Conservation (phyloP, 2,797 vertebrate species). For the Pseudochaenichthys georgianus region DNA sequence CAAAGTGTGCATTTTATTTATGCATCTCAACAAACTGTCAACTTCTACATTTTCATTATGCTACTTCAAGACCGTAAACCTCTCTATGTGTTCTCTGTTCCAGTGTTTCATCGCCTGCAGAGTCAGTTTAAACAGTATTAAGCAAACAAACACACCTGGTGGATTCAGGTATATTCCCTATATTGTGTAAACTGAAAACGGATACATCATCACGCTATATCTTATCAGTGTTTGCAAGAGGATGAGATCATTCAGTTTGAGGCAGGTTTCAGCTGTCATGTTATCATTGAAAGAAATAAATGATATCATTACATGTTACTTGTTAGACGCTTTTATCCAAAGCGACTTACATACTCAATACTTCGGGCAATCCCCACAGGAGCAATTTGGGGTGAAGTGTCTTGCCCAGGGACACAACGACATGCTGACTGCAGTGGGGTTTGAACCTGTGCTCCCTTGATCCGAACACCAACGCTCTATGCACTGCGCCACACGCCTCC, state of each 20-base stretch:
- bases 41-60: neutral
- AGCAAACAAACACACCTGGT: conserved; percentile 21
- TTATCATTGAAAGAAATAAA: neutral
- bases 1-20: neutral
- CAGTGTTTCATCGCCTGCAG: neutral
- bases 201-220: neutral
- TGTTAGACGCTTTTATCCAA: too few relatives aligned
- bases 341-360: too few relatives aligned
- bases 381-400: too few relatives aligned
- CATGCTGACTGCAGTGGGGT: too few relatives aligned
- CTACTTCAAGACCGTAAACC: neutral
- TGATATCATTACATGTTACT: neutral
- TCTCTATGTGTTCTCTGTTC: neutral
- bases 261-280: conserved; percentile 7
- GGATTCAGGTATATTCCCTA: neutral
- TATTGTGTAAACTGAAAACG: neutral
- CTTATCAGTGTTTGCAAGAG: neutral
- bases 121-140: conserved; percentile 6
- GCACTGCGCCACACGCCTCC: too few relatives aligned
- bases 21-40: neutral
- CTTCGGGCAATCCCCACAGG: too few relatives aligned
- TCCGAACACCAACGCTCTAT: too few relatives aligned
- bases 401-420: too few relatives aligned
- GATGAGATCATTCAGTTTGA: conserved; percentile 3
- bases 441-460: too few relatives aligned